A percentile compares a stretch with the other conserved stretches of the same genome.
Evolutionary conservation across 2,113 vertebrate species (phyloP).

Genomic region (Stictonetta naevosa): DNA sequence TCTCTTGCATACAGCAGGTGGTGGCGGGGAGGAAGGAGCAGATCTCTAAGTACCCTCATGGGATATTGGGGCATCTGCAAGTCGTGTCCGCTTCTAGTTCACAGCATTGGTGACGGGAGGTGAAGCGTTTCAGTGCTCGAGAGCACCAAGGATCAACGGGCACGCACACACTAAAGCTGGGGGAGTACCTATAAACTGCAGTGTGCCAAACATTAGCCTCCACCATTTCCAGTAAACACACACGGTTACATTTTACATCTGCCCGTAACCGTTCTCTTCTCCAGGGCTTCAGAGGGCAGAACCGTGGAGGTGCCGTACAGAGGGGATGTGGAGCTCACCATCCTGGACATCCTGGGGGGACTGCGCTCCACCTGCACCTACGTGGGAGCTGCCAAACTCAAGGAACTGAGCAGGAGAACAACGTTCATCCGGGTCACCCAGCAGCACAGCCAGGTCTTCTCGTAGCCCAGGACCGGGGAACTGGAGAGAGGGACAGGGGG

Average conservation of each 20-base stretch:
- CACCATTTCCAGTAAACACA: background rate
- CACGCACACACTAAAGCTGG: background rate
- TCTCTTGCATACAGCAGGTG: background rate
- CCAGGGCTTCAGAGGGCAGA: conserved; percentile 92
- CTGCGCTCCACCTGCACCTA: conserved; percentile 98
- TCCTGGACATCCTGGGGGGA: conserved; percentile 92
- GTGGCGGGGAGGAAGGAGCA: background rate
- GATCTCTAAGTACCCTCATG: background rate
- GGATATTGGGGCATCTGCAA: background rate
- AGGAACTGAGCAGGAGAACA: conserved; percentile 94
- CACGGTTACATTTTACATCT: background rate
- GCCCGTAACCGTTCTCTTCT: background rate
- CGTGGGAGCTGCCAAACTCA: conserved; percentile 95
- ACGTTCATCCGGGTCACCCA: conserved; percentile 98
- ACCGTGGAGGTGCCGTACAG: conserved; percentile 94
- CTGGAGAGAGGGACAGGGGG: background rate
- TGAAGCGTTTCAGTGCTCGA: background rate
- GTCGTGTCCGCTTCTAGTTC: background rate
- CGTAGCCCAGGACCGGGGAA: conserved; percentile 53
- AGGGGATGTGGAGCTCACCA: conserved; percentile 91
- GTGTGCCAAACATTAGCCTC: background rate
- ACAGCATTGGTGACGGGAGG: background rate
- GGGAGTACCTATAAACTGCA: background rate
- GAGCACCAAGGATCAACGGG: background rate
- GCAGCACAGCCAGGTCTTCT: conserved; percentile 91